Conservation (phyloP, 2,888 invertebrate genomes). For the Ashinkailepas kermadecensis region DNA sequence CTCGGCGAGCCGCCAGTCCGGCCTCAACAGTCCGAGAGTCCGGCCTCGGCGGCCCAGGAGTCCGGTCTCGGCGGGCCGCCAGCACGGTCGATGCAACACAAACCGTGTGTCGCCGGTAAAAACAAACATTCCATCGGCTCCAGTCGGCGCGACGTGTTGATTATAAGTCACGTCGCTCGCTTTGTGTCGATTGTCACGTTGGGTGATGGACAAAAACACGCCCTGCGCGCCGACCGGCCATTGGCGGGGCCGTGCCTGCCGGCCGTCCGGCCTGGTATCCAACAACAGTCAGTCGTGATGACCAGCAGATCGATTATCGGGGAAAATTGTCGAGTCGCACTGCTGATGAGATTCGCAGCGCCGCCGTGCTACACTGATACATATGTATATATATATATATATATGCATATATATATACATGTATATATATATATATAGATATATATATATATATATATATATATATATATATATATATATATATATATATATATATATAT, state of each 20-base stretch:
- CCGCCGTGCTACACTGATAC: not conserved
- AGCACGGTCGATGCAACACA: not conserved
- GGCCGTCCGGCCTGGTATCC: too few species aligned
- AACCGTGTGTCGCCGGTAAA: not conserved
- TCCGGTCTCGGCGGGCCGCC: not conserved
- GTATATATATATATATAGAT: constrained; percentile 19
- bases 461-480: constrained; percentile 22
- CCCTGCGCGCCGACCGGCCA: not conserved
- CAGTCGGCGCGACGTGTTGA: constrained; percentile 4
- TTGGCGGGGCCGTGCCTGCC: not conserved
- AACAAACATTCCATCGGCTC: not conserved
- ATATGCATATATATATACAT: too few species aligned
- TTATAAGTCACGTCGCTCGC: not conserved
- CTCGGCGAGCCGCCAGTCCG: too few species aligned
- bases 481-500: not conserved
- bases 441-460: constrained; percentile 13
- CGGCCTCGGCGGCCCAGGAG: too few species aligned
- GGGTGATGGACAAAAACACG: not conserved
- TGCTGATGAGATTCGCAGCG: too few species aligned
- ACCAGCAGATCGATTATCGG: too few species aligned
- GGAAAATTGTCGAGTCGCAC: too few species aligned
- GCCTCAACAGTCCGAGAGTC: too few species aligned
- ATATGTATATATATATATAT: constrained; percentile 17
- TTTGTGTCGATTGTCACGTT: not conserved
- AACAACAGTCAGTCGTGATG: too few species aligned